Evolutionary conservation across 2,888 invertebrate species (phyloP).

Genomic region (Metopia argyrocephala): DNA sequence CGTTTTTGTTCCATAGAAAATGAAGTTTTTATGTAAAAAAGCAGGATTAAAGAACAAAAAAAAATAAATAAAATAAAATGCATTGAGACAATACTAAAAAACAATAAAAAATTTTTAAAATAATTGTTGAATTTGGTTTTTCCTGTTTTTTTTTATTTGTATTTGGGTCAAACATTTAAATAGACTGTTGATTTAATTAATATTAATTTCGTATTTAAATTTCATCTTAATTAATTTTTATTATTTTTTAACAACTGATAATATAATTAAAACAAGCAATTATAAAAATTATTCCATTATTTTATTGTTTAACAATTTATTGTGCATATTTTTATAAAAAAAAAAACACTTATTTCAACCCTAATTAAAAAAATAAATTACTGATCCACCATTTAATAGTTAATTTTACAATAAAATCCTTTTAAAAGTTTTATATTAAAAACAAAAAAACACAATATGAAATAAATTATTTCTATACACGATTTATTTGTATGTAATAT

Average conservation of each 20-base stretch:
- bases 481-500: too few relatives aligned
- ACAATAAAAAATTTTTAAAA: too few relatives aligned
- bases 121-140: background rate
- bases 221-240: constrained; percentile 45
- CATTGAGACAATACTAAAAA: background rate
- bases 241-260: constrained; percentile 2
- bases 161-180: constrained; percentile 11
- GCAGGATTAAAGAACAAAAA: background rate
- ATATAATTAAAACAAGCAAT: constrained; percentile 32
- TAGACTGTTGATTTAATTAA: constrained; percentile 47
- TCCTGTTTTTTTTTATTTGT: background rate
- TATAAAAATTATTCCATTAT: constrained; percentile 19
- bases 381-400: too few relatives aligned
- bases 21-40: constrained; percentile 2
- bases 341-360: too few relatives aligned
- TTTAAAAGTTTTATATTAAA: too few relatives aligned
- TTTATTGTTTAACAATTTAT: constrained; percentile 17
- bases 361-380: too few relatives aligned
- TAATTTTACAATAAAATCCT: too few relatives aligned
- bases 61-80: constrained; percentile 2
- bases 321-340: background rate
- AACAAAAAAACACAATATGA: too few relatives aligned
- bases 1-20: constrained; percentile 1
- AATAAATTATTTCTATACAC: too few relatives aligned
- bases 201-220: constrained; percentile 27